A percentile compares a stretch with the other conserved stretches of the same genome.
phyloP scores from a whole-genome alignment of 2,113 vertebrate genomes.

The Myxocyprinus asiaticus region DNA sequence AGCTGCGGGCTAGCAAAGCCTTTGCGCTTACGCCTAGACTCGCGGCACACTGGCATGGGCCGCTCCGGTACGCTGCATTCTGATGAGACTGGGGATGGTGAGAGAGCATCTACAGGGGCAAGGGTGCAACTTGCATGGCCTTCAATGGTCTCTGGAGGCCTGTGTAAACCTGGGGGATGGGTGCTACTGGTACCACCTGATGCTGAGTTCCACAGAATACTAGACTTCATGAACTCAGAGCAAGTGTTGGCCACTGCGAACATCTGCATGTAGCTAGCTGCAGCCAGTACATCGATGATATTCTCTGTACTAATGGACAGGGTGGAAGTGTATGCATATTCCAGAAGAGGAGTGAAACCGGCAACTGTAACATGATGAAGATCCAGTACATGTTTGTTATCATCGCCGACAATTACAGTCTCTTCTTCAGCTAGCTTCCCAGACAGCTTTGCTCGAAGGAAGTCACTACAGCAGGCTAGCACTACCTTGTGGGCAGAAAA shows the following conservation, averaged over 20 bases:
- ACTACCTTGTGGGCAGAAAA: constrained; percentile 90
- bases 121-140: constrained; percentile 84
- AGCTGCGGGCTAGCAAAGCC: constrained; percentile 89
- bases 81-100: constrained; percentile 92
- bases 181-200: constrained; percentile 27
- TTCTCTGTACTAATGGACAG: constrained; percentile 98
- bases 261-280: constrained; percentile 99
- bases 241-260: constrained; percentile 97
- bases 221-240: constrained; percentile 99
- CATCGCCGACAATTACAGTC: constrained; percentile 32
- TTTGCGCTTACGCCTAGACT: constrained; percentile 93
- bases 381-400: constrained; percentile 87
- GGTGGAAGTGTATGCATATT: constrained; percentile 96
- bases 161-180: constrained; percentile 75
- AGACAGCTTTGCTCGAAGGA: constrained; percentile 85
- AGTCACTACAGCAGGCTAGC: constrained; percentile 87
- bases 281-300: constrained; percentile 95
- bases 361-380: constrained; percentile 97
- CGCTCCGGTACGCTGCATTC: constrained; percentile 96
- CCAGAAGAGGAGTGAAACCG: constrained; percentile 93
- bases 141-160: constrained; percentile 85
- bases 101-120: constrained; percentile 88
- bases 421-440: constrained; percentile 82
- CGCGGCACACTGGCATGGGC: constrained; percentile 88
- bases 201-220: constrained; percentile 89